A percentile compares a stretch with the other conserved stretches of the same genome.
phyloP scores from a whole-genome alignment of 2,888 invertebrate species.

The Junonia oenone region DNA sequence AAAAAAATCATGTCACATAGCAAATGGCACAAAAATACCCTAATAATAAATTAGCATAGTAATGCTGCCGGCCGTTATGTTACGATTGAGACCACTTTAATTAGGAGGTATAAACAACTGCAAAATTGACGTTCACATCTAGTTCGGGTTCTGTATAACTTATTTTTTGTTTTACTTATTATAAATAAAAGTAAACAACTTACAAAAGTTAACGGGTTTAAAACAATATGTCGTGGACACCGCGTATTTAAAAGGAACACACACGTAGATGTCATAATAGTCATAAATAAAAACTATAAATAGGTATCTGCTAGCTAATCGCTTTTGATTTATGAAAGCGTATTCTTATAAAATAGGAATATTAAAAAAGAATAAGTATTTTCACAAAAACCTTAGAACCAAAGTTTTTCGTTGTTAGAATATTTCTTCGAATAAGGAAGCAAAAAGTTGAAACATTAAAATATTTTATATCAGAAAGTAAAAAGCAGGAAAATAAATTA shows the following conservation, averaged over 20 bases:
- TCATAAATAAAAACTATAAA: too few relatives aligned
- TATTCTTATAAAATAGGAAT: too few relatives aligned
- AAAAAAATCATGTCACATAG: constrained; percentile 75
- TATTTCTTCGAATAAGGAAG: too few relatives aligned
- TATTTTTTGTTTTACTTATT: background rate
- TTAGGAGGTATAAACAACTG: constrained; percentile 57
- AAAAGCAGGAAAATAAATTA: too few relatives aligned
- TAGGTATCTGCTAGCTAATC: too few relatives aligned
- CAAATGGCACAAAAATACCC: constrained; percentile 74
- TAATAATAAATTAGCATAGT: constrained; percentile 77
- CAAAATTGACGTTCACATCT: background rate
- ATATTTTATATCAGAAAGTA: too few relatives aligned
- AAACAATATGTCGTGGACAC: background rate
- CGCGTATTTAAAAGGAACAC: background rate
- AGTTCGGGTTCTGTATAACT: constrained; percentile 19
- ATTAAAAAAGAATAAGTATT: too few relatives aligned
- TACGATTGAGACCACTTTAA: constrained; percentile 69
- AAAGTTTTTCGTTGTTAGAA: too few relatives aligned
- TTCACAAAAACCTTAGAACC: too few relatives aligned
- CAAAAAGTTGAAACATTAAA: too few relatives aligned
- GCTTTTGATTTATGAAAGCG: too few relatives aligned
- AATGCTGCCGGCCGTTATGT: constrained; percentile 71
- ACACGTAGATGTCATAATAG: background rate
- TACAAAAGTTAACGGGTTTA: background rate
- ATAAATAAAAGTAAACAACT: background rate